Evolutionary conservation across 2,888 invertebrate genomes (phyloP), one percentile per base, ranked within the genome.

Genomic region (Sesia apiformis): DNA sequence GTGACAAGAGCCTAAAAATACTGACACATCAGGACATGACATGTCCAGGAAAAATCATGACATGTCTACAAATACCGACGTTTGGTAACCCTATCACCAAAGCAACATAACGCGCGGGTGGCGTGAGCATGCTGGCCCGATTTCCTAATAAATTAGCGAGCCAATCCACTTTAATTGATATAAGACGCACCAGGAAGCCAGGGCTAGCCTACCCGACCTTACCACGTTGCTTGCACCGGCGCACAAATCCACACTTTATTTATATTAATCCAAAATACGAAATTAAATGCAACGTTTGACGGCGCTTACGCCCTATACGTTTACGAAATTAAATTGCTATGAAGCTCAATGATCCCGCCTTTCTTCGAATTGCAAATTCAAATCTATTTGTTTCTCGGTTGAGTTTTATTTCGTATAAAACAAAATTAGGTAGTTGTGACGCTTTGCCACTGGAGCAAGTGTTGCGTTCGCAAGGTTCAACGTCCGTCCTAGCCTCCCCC

Each of bases 271-370:
- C 69, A 78, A 61, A 60, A 58, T 54, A 53, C 8, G 62, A 61
- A 65, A 60, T 76, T 3, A 42, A 51, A 54, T 59, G 55, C 39
- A 8, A 39, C 40, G 38, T 6, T 5, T 40, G 55, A 7, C 52
- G 63, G 54, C 54, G 58, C 62, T 74, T 85, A 73, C 54, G 72
- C 58, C 74, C 57, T 77, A 78, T 66, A 57, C 59, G 58, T 64
- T 65, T 57, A 60, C 63, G 61, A 66, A 73, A 65, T 70, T 70
- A 78, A 82, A 80, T 80, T 78, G 80, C 81, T 78, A 72, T 74
- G 78, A 81, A 86, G 88, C 88, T 79, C 86, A 87, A 80, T 85
- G 87, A 82, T 87, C 87, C 80, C 84, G 70, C 78, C 77, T 79
- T 72, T 70, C 73, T 65, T 62, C 66, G 58, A 56, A 55, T 55